Conservation (phyloP, 1,140 invertebrate genomes). For the Asobara japonica region DNA sequence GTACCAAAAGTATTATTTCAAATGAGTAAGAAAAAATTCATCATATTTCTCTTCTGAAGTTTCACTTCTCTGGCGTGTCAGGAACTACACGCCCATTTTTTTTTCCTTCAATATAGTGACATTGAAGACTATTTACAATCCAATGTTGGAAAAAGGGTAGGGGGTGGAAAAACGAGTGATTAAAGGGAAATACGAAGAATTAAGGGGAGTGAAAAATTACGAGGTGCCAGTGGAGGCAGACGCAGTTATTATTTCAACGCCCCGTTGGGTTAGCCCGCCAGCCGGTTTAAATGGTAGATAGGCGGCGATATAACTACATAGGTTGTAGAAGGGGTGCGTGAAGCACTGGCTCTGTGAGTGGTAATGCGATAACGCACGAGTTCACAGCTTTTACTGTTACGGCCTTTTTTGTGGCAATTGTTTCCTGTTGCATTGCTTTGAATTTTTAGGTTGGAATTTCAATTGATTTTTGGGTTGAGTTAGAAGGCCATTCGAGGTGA, state of each 20-base stretch:
- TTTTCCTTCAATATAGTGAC: no score
- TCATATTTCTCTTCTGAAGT: no score
- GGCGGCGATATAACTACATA: conserved; percentile 10
- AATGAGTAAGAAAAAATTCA: no score
- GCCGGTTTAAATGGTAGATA: conserved; percentile 31
- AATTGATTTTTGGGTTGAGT: no score
- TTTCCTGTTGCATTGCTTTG: conserved; percentile 1
- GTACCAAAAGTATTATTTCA: no score
- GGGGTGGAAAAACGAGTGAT: background rate
- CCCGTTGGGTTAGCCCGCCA: conserved; percentile 16
- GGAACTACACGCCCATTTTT: no score
- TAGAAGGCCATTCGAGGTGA: no score
- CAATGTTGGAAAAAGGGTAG: background rate
- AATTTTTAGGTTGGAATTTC: background rate
- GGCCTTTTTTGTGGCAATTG: background rate
- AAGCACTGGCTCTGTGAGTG: conserved; percentile 27
- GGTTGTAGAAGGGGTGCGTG: background rate
- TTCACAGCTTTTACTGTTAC: conserved; percentile 23
- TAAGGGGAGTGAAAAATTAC: conserved; percentile 33
- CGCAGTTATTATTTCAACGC: conserved; percentile 32
- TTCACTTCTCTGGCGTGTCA: no score
- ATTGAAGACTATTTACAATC: no score
- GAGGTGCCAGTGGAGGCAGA: background rate
- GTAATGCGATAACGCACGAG: conserved; percentile 34
- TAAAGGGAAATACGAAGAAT: conserved; percentile 17